Evolutionary conservation across 2,888 invertebrate genomes (phyloP), one percentile per base, ranked within the genome.

Genomic region (Colletes collaris): DNA sequence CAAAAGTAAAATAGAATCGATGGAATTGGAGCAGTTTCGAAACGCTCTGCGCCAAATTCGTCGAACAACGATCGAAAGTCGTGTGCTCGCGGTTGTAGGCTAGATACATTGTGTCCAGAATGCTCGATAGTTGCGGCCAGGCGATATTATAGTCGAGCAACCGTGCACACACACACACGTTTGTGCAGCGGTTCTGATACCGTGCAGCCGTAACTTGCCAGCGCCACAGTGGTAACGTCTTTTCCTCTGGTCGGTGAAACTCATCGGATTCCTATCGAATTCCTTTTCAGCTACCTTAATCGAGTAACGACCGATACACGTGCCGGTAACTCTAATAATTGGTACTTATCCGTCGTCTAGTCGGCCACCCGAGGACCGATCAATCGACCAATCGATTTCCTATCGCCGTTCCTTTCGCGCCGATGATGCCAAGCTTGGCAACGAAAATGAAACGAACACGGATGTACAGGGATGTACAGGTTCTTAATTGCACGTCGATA

Each of bases 261-360:
- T 84, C 80, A 86, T 89, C 84, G 86, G 83, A 86, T 88, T 89
- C 85, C 87, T 88, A 90, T 91, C 86, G 89, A 86, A 90, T 90
- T 90, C 91, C 89, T 90, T 89, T 87, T 88, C 86, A 87, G 76
- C 85, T 86, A 85, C 85, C 85, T 88, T 90, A 90, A 91, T 89
- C 90, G 87, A 85, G 83, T 88, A 89, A 87, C 89, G 88, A 89
- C 90, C 89, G 88, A 91, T 89, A 91, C 87, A 87, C 87, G 86
- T 86, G 83, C 89, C 82, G 85, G 87, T 88, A 90, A 91, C 90
- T 90, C 87, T 88, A 85, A 91, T 91, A 91, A 91, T 91, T 90
- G 91, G 86, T 88, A 86, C 88, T 91, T 90, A 90, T 89, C 89
- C 87, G 85, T 86, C 83, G 86, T 80, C 83, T 66, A 62, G 82